These are phyloP conservation scores for Piprites chloris DNA, from an alignment of 2,113 vertebrate species.

Conservation along the genomic window DNA sequence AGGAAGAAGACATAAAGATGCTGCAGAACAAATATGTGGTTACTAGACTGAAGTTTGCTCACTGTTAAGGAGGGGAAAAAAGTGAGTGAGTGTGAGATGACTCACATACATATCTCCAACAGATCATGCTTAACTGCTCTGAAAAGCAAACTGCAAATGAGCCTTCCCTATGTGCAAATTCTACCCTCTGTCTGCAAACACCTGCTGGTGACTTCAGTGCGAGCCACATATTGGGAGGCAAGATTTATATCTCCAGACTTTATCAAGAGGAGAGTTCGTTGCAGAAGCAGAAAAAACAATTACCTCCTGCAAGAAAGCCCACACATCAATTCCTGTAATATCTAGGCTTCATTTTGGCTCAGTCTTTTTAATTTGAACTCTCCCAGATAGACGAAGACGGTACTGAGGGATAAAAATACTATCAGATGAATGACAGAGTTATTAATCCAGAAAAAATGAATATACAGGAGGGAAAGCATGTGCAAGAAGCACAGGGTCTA, in stretches of 20 bases:
- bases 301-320: neutral
- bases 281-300: neutral
- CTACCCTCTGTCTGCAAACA: slow-evolving; percentile 42
- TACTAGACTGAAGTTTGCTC: slow-evolving; percentile 2
- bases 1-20: neutral
- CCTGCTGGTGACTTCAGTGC: slow-evolving; percentile 37
- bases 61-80: neutral
- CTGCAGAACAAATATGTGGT: neutral
- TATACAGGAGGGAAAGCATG: neutral
- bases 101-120: slow-evolving; percentile 18
- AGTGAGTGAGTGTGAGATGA: slow-evolving; percentile 35
- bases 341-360: neutral
- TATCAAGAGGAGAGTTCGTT: neutral
- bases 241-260: slow-evolving; percentile 34
- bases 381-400: neutral
- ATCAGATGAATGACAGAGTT: neutral
- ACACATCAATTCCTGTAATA: neutral
- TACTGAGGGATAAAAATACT: neutral
- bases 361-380: neutral
- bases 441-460: neutral
- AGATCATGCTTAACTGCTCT: slow-evolving; percentile 49
- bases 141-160: slow-evolving; percentile 45
- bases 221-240: neutral
- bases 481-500: neutral
- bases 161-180: slow-evolving; percentile 46